These are phyloP conservation scores for Crotophaga sulcirostris DNA, from an alignment of 2,113 vertebrate genomes.

Conservation along the genomic window DNA sequence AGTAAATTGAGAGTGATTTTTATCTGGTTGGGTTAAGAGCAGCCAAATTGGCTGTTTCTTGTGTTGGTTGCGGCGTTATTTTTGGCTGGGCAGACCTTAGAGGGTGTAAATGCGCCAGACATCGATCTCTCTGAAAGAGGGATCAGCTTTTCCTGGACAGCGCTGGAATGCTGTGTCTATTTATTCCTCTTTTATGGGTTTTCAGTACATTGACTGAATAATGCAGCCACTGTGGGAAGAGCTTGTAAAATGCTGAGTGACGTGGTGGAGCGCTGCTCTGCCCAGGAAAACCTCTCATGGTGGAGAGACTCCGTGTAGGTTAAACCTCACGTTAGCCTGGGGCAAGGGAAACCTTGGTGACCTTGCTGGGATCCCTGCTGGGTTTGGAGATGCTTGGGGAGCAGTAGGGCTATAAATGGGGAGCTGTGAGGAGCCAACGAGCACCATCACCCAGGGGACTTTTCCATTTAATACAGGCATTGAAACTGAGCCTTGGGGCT, in stretches of 20 bases:
- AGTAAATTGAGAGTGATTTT: conserved; percentile 14
- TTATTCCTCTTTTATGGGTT: background rate
- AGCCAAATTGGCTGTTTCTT: background rate
- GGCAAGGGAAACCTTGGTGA: background rate
- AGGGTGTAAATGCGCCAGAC: background rate
- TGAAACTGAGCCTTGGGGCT: background rate
- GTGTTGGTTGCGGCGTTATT: background rate
- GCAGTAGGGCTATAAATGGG: background rate
- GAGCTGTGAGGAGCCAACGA: background rate
- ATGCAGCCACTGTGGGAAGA: background rate
- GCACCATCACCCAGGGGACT: background rate
- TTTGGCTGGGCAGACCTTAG: background rate
- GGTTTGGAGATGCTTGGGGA: background rate
- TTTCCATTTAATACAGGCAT: background rate
- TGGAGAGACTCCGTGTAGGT: background rate
- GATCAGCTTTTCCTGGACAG: background rate
- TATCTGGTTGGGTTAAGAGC: background rate
- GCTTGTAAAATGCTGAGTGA: background rate
- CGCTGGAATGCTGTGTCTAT: background rate
- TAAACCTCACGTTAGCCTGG: background rate
- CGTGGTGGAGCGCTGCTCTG: background rate
- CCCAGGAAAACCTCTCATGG: background rate
- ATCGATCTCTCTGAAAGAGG: background rate
- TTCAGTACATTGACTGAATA: background rate
- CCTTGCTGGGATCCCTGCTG: background rate